phyloP scores from a whole-genome alignment of 2,888 invertebrate genomes.

The Hipparchia sbordonii region DNA sequence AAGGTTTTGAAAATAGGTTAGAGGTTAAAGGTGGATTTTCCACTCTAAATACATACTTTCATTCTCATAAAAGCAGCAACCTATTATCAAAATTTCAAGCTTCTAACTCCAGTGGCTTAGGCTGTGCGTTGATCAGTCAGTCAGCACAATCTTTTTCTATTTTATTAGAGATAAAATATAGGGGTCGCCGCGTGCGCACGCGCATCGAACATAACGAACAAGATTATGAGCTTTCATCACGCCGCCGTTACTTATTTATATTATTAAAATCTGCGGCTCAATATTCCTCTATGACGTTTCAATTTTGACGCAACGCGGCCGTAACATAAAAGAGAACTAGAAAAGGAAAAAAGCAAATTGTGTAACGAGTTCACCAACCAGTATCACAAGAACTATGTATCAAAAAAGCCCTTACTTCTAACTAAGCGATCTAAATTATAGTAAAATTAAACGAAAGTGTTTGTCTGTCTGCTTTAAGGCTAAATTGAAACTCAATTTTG shows the following conservation, averaged over 20 bases:
- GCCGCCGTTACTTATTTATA: conserved; percentile 60
- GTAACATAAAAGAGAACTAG: conserved; percentile 40
- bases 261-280: conserved; percentile 60
- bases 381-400: conserved; percentile 44
- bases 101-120: too few relatives aligned
- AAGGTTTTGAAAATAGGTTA: too few relatives aligned
- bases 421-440: neutral
- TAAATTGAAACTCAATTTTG: too few relatives aligned
- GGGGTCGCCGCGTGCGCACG: conserved; percentile 50
- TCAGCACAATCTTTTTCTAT: too few relatives aligned
- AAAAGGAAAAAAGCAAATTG: conserved; percentile 48
- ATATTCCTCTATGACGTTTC: conserved; percentile 72
- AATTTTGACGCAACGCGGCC: conserved; percentile 63
- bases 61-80: too few relatives aligned
- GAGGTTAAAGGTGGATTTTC: too few relatives aligned
- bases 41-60: too few relatives aligned
- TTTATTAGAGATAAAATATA: too few relatives aligned
- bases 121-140: too few relatives aligned
- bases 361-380: conserved; percentile 49
- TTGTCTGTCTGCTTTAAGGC: too few relatives aligned
- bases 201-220: conserved; percentile 64
- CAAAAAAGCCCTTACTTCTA: conserved; percentile 21
- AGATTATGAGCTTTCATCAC: conserved; percentile 70
- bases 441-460: too few relatives aligned
- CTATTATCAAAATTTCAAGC: too few relatives aligned